These are phyloP conservation scores for Amia ocellicauda DNA, from an alignment of 2,113 vertebrate genomes.

Conservation along the genomic window DNA sequence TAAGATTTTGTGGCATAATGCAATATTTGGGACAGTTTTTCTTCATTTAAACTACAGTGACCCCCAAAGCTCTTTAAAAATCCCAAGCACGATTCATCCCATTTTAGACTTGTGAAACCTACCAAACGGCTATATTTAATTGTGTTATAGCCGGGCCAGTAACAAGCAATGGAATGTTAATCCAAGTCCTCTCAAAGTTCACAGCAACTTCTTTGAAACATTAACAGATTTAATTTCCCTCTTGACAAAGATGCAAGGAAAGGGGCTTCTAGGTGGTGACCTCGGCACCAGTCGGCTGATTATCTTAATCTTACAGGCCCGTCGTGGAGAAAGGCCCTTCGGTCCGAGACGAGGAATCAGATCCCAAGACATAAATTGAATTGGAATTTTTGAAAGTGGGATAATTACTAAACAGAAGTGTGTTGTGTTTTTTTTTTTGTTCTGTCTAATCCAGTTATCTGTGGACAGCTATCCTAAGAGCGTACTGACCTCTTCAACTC, in stretches of 20 bases:
- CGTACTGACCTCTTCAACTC: background rate
- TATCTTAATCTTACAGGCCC: background rate
- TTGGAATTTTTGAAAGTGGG: slow-evolving; percentile 63
- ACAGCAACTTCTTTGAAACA: background rate
- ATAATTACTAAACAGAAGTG: slow-evolving; percentile 60
- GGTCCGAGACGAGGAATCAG: slow-evolving; percentile 59
- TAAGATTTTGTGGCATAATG: no score
- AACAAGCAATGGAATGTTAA: background rate
- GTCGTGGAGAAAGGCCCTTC: slow-evolving; percentile 45
- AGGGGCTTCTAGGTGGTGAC: background rate
- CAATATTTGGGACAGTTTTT: no score
- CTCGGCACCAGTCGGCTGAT: slow-evolving; percentile 12
- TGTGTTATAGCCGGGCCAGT: background rate
- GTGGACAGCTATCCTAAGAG: background rate
- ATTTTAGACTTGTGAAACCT: no score
- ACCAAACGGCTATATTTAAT: no score
- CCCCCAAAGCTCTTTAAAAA: no score
- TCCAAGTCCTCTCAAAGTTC: background rate
- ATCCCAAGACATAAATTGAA: slow-evolving; percentile 66
- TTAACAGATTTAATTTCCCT: background rate
- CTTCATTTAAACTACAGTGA: no score
- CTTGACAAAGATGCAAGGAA: background rate
- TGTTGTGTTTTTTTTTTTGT: slow-evolving; percentile 15
- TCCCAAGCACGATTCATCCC: no score
- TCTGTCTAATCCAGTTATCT: slow-evolving; percentile 32